Base-by-base conservation (phyloP, 2,797 vertebrate genomes). In the Neoniphon sammara region DNA sequence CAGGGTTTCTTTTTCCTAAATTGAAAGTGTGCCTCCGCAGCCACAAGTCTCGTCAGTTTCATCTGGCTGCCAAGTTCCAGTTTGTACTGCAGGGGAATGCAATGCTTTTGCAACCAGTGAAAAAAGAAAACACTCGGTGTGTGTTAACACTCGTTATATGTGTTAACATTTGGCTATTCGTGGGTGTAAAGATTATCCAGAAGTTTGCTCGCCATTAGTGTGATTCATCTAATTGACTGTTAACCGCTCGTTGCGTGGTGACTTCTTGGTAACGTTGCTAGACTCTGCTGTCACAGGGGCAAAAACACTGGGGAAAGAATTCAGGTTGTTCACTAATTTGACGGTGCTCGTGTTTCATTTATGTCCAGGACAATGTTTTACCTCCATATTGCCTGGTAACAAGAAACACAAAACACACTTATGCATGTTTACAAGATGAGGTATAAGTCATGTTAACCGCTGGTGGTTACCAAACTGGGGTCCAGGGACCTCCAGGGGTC, bases 41-140 rank as follows among this genome's bases (percentile, higher is more conserved):
- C 80, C 74, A 66, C 80, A 85, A 88, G 86, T 91, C 79, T 83
- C 30, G 57, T 57, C 81, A 65, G 63, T 87, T 82, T 75, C 44
- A 23, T 55, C 70, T 53, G 64, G 59, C 73, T 77, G 77, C 78
- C 79, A 80, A 89, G 64, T 88, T 88, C 52, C 78, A 72, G 77
- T 81, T 72, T 62, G 75, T 66, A 31, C 53, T 50, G 70, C 52
- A 25, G 18, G 30, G 77, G 47, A 65, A 63, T 10, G 75, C 21
- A 20, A 70, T 47, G 75, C 75, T 20, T 73, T 49, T 25, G 21
- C 23, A 21, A 14, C 52, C 10, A 18, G 5, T 0, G 7, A 23
- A 65, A 55, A 50, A 64, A 20, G 34, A 67, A 34, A 34, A 34
- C 7, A 34, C 52, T 42, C 27, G 0, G 23, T 1, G 46, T 50